A percentile compares a stretch with the other conserved stretches of the same genome.
These are phyloP conservation scores for Pardosa pseudoannulata DNA, from an alignment of 2,888 invertebrate species.

Conservation along the genomic window DNA sequence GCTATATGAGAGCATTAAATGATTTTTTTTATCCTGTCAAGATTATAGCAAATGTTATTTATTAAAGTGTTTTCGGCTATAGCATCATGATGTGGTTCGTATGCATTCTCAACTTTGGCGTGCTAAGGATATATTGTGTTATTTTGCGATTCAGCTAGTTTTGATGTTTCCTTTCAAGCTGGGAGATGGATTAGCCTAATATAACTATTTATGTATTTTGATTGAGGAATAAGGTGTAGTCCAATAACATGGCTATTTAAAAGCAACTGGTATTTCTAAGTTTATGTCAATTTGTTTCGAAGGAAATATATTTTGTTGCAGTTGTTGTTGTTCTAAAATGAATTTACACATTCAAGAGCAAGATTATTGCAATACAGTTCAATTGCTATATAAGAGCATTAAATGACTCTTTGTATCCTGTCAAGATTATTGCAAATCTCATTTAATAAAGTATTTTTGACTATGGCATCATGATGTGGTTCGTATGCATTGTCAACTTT, in stretches of 20 bases:
- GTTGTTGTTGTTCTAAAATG: no score
- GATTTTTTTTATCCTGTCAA: conserved; percentile 31
- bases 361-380: no score
- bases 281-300: no score
- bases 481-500: conserved; percentile 28
- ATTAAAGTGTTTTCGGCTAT: conserved; percentile 41
- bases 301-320: no score
- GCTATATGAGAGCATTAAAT: no score
- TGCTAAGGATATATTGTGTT: conserved; percentile 32
- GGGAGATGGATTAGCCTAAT: background rate
- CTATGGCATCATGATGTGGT: conserved; percentile 42
- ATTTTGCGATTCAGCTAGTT: conserved; percentile 47
- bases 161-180: background rate
- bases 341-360: no score
- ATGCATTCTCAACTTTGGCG: conserved; percentile 32
- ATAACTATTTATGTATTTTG: background rate
- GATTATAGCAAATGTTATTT: conserved; percentile 54
- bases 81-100: conserved; percentile 30
- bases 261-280: no score
- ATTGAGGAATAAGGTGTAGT: background rate
- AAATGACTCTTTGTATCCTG: no score
- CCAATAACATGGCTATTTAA: no score
- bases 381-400: no score
- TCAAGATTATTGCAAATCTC: conserved; percentile 47
- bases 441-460: conserved; percentile 48